These are phyloP conservation scores for Nannobrachium achirus DNA, from an alignment of 2,113 vertebrate genomes.

Conservation along the genomic window DNA sequence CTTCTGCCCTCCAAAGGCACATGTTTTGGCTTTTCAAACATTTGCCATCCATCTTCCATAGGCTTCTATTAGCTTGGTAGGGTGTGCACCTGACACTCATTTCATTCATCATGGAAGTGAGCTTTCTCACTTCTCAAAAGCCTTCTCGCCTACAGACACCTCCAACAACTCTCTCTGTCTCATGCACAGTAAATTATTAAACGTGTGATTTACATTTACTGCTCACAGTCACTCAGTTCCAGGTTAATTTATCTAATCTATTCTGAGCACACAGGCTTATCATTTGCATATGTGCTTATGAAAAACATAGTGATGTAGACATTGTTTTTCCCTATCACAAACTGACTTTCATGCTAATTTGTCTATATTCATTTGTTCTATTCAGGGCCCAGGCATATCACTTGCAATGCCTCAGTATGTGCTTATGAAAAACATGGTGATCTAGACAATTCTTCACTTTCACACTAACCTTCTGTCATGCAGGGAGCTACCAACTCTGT, in stretches of 20 bases:
- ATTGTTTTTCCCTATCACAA: no score
- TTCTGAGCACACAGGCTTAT: slow-evolving; percentile 28
- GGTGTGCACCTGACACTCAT: slow-evolving; percentile 36
- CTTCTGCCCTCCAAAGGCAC: neutral
- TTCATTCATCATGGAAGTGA: slow-evolving; percentile 58
- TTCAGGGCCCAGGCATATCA: no score
- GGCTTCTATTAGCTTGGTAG: slow-evolving; percentile 46
- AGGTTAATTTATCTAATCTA: slow-evolving; percentile 39
- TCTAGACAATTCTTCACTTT: no score
- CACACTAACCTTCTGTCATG: no score
- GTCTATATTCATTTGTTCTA: no score
- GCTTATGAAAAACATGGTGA: no score
- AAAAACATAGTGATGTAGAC: slow-evolving; percentile 28
- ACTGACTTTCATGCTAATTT: no score
- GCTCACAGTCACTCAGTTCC: slow-evolving; percentile 14
- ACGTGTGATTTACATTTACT: slow-evolving; percentile 41
- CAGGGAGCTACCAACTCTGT: no score
- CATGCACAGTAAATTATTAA: no score
- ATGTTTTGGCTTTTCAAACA: slow-evolving; percentile 31
- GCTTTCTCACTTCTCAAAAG: neutral
- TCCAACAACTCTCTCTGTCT: slow-evolving; percentile 29
- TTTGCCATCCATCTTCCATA: slow-evolving; percentile 50
- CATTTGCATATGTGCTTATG: slow-evolving; percentile 34
- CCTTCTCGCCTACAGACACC: slow-evolving; percentile 26
- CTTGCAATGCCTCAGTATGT: no score